These are phyloP conservation scores for Nipponia nippon DNA, from an alignment of 2,113 vertebrate species.

Conservation along the genomic window DNA sequence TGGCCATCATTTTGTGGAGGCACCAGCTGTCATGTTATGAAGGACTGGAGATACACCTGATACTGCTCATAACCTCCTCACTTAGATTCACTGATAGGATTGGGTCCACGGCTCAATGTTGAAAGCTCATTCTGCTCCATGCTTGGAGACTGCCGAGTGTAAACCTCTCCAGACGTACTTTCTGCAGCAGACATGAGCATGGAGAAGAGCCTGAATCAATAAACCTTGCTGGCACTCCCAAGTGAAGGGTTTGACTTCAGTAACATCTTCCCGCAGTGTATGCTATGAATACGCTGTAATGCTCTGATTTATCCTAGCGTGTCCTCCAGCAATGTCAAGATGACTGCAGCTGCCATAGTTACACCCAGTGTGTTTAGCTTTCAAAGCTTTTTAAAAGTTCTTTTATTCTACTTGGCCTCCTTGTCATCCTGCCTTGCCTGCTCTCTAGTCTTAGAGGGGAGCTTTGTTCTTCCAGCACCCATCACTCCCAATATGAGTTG, in stretches of 20 bases:
- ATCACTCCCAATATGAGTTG: neutral
- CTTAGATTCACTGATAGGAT: neutral
- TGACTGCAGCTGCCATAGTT: rapidly evolving
- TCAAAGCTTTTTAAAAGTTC: neutral
- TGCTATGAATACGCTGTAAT: neutral
- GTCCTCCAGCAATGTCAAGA: neutral
- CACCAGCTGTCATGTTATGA: neutral
- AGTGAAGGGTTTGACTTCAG: neutral
- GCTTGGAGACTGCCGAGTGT: neutral
- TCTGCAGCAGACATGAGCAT: neutral
- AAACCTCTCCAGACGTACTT: neutral
- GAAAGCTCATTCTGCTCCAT: rapidly evolving
- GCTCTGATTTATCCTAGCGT: neutral
- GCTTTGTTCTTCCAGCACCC: neutral
- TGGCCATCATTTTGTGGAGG: neutral
- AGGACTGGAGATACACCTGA: neutral
- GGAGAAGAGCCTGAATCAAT: neutral
- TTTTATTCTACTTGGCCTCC: neutral
- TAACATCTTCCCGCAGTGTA: neutral
- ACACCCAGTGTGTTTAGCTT: neutral
- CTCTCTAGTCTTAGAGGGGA: neutral
- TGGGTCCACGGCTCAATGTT: neutral
- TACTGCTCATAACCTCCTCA: neutral
- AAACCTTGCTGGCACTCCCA: neutral
- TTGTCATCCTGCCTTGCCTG: neutral